Evolutionary conservation across 1,140 invertebrate genomes (phyloP), one percentile per base, ranked within the genome.

Genomic region (Dinoponera quadriceps): DNA sequence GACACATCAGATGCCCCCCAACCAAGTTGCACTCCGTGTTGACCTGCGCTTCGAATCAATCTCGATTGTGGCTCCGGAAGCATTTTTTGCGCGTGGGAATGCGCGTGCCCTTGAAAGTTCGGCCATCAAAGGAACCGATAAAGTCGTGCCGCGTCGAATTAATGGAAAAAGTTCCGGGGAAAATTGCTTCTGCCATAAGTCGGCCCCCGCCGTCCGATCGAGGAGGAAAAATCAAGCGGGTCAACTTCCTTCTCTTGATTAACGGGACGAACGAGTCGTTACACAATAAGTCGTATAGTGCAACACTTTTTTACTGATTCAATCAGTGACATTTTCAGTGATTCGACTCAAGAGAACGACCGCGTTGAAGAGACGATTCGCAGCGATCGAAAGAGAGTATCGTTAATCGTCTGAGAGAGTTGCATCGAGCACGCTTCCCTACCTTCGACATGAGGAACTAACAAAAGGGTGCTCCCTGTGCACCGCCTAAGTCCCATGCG

Each of bases 141-240:
- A 44, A 80, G 51, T 20, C 25, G 65, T 22, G 65, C 63, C 63
- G 72, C 25, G 48, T 62, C 27, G 63, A 54, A 71, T 57, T 80
- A 80, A 80, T 80, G 65, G 33, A 57, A 71, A 71, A 80, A 71
- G 65, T 80, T 29, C 18, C 29, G 20, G 22, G 75, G 22, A 44
- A 80, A 80, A 80, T 80, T 71, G 65, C 71, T 69, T 69, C 48
- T 71, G 75, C 65, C 75, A 69, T 29, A 80, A 80, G 63, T 69
- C 51, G 60, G 20, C 3, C 7, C 38, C 7, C 38, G 29, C 29
- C 5, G 38, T 1, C 38, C 38, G 4, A 9, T 1, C 60, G 27
- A 44, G 9, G 22, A 22, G 18, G 48, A 78, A 33, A 78, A 57
- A 78, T 57, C 18, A 78, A 69, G 44, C 63, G 51, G 5, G 13